A percentile compares a stretch with the other conserved stretches of the same genome.
Conservation (phyloP, 2,113 vertebrate species). For the Chinchilla lanigera region DNA sequence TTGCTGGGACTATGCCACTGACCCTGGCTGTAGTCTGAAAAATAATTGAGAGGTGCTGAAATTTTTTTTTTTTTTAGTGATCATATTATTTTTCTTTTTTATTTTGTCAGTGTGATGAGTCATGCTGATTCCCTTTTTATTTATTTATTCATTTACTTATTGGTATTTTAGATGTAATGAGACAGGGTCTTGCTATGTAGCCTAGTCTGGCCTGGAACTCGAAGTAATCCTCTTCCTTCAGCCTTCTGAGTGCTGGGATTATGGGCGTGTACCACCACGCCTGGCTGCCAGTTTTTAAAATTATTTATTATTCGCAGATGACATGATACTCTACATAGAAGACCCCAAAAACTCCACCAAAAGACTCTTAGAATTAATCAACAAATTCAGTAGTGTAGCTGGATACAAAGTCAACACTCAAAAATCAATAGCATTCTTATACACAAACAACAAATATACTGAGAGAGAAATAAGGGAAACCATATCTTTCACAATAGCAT, state of each 20-base stretch:
- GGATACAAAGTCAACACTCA: too few species aligned
- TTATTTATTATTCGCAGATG: too few species aligned
- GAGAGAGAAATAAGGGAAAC: too few species aligned
- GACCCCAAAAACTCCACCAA: too few species aligned
- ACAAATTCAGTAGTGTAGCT: too few species aligned
- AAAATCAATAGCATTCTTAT: too few species aligned
- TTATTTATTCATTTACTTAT: neutral
- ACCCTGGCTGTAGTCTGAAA: neutral
- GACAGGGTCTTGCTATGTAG: neutral
- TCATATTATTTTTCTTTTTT: neutral
- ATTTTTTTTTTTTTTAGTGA: neutral
- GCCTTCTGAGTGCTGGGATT: neutral
- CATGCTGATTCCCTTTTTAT: neutral
- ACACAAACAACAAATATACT: too few species aligned
- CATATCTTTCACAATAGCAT: too few species aligned
- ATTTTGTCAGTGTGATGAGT: neutral
- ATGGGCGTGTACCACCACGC: neutral
- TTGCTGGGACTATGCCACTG: neutral
- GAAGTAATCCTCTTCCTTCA: neutral
- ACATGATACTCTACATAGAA: too few species aligned
- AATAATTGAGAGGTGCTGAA: neutral
- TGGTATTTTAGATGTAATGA: neutral
- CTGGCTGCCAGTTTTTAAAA: neutral
- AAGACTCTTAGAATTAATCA: too few species aligned
- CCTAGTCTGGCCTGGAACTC: neutral